Evolutionary conservation across 2,888 invertebrate genomes (phyloP).

Genomic region (Galerucella nymphaeae): DNA sequence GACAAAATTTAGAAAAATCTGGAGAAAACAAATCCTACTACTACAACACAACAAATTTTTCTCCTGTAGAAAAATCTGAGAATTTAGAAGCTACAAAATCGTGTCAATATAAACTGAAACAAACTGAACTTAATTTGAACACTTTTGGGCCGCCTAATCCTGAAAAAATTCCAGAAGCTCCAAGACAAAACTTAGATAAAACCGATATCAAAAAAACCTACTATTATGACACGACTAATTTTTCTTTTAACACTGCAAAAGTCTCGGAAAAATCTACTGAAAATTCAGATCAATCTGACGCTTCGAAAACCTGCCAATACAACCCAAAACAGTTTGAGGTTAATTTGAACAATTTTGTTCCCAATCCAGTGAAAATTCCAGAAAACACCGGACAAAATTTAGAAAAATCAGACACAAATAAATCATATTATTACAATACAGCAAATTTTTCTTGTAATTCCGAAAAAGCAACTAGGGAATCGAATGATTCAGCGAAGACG

Average conservation of each 20-base stretch:
- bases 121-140: neutral
- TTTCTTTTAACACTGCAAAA: slow-evolving; percentile 13
- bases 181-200: slow-evolving; percentile 5
- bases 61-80: neutral
- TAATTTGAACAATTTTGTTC: neutral
- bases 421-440: neutral
- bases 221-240: neutral
- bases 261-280: neutral
- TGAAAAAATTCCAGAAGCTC: neutral
- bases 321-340: slow-evolving; percentile 16
- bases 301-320: neutral
- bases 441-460: neutral
- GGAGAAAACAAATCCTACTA: neutral
- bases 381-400: neutral
- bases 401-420: slow-evolving; percentile 1
- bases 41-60: neutral
- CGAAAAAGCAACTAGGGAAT: neutral
- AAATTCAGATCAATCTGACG: slow-evolving; percentile 5
- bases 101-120: neutral
- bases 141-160: neutral
- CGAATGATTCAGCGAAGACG: neutral
- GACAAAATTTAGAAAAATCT: neutral
- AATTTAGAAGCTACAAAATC: neutral
- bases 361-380: neutral
- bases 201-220: neutral